Base-by-base conservation (phyloP, 2,888 invertebrate genomes). In the Xestobium rufovillosum region DNA sequence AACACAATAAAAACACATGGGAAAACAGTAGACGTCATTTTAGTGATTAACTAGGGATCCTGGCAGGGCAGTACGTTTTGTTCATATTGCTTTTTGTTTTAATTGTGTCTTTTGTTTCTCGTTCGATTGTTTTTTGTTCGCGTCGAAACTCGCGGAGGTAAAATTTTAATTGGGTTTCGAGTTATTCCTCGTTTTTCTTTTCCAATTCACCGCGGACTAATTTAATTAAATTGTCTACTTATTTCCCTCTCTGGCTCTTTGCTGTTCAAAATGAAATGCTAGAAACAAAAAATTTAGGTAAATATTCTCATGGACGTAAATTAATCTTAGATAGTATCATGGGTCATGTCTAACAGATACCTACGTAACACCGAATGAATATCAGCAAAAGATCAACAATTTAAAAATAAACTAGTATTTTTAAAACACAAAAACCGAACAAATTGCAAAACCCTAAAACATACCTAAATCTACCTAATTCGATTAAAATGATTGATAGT, bases 1-100 rank as follows among this genome's bases (percentile, higher is more conserved):
- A 64, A 63, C 61, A 66, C 65, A 66, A 66, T 66, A 65, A 66
- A 66, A 66, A 66, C 66, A 66, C 66, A 65, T 65, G 66, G 66
- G 66, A 66, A 64, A 66, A 66, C 65, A 65, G 65, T 65, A 64
- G 66, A 65, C 65, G 66, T 65, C 66, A 65, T 65, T 66, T 66
- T 61, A 66, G 61, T 66, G 66, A 66, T 66, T 66, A 66, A 65
- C 66, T 64, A 59, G 65, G 65, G 65, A 65, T 63, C 60, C 62
- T 58, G 60, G 58, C 60, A 53, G 60, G n/a, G 57, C 57, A 55
- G 55, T 49, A 56, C 56, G 56, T 60, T 59, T 59, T 61, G 61
- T 62, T 57, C 60, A 56, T 61, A 63, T 63, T 60, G 63, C 61
- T 63, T 65, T 65, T 64, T 63, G 65, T 65, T 61, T 61, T 61